Evolutionary conservation across 2,888 invertebrate species (phyloP), one percentile per base, ranked within the genome.

Genomic region (Cephonodes hylas): DNA sequence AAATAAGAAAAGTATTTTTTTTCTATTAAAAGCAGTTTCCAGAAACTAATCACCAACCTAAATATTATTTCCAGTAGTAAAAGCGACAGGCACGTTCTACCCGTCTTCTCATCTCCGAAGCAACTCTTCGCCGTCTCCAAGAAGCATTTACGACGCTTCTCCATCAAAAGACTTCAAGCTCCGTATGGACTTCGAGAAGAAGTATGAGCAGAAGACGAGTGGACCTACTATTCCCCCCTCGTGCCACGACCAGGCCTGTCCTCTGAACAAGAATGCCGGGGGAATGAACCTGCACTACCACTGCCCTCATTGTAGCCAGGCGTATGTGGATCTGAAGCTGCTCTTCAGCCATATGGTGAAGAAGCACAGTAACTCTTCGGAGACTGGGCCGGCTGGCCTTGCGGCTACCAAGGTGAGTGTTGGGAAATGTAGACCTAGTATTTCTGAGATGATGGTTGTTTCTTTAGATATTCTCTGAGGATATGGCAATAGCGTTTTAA

Each of bases 61-160:
- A 69, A 70, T 78, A 64, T 86, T 89, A 63, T 80, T 95, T 95
- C 93, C 95, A 96, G 96, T 97, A 94, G 96, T 97, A 93, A 97
- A 97, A 95, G 96, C 97, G 90, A 95, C 96, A 81, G 97, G 97
- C 88, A 97, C 97, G 87, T 97, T 96, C 93, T 97, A 96, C 93
- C 97, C 97, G 82, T 95, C 97, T 77, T 96, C 96, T 74, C 92
- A 93, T 64, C 86, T 92, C 80, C 84, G 94, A 83, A 93, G 93
- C 88, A 93, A 93, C 72, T 93, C 92, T 70, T 91, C 93, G 61
- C 88, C 92, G 65, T 90, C 93, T 74, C 91, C 93, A 61, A 84
- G 94, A 77, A 93, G 93, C 74, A 89, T 89, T 66, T 93, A 93
- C 81, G 93, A 93, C 71, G 89, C 88, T 34, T 89, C 90, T 60